Evolutionary conservation across 2,797 vertebrate species (phyloP), one percentile per base, ranked within the genome.

Genomic region (Cuniculus paca): DNA sequence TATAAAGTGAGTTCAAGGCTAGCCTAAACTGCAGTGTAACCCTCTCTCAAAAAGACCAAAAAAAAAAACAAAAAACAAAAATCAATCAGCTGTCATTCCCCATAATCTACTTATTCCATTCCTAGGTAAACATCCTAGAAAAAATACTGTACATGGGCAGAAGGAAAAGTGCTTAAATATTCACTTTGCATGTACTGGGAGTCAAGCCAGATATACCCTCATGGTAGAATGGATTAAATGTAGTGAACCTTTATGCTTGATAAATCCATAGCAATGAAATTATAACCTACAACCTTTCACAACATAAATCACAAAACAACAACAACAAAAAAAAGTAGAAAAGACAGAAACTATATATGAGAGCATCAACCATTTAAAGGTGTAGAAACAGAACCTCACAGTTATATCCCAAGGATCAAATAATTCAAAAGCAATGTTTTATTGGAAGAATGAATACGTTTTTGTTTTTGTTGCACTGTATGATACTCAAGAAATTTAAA

Each of bases 201-300:
- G 87, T 80, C 45, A 92, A 94, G 65, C 28, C 81, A 80, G 70
- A 88, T 48, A 78, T 4, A 87, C 77, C 26, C 36, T 81, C 48
- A 85, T 8, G 10, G 45, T 6, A 80, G 36, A 75, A 79, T 19
- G 42, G 19, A 74, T 34, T 88, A 86, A 91, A 2, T 87, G 20
- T 58, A 56, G 48, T 56, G 91, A 74, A 93, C 60, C 54, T 95
- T 70, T 42, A 90, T 20, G 89, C 28, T 50, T 34, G 34, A 80
- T 88, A 88, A 90, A 90, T 28, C 39, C 9, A 11, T 28, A 96
- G 83, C 42, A 90, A 26, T 45, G 10, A 93, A 84, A 88, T 56
- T 45, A 83, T 34, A 89, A 86, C 17, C 28, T 56, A 92, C 5
- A 13, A 45, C 1, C 31, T 91, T 89, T 93, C 48, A 75, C 6